phyloP scores from a whole-genome alignment of 92 coral and sea anemone genomes.

The Epizoanthus illoricatus region DNA sequence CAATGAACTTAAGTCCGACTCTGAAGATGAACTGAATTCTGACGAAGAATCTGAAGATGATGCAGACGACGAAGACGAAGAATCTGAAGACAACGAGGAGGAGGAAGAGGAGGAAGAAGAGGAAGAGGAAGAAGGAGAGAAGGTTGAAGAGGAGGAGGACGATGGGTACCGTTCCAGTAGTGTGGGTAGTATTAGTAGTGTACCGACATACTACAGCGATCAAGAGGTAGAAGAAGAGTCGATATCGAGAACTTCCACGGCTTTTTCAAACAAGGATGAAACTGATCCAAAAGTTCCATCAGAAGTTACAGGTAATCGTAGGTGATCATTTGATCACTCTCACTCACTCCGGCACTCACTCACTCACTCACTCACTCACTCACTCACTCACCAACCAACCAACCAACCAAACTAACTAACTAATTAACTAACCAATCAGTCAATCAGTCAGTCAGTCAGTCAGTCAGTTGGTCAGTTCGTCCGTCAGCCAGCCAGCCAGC shows the following conservation, averaged over 20 bases:
- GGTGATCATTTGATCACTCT: too few relatives aligned
- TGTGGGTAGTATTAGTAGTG: slow-evolving; percentile 68
- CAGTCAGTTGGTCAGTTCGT: too few relatives aligned
- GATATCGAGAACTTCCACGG: slow-evolving; percentile 31
- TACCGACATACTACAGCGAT: slow-evolving; percentile 58
- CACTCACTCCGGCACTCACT: not conserved
- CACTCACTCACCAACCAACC: too few relatives aligned
- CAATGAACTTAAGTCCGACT: not conserved
- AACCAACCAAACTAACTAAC: too few relatives aligned
- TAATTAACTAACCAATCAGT: too few relatives aligned
- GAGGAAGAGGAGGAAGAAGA: slow-evolving; percentile 48
- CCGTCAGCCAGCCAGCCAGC: too few relatives aligned
- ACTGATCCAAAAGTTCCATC: not conserved
- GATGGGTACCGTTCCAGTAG: slow-evolving; percentile 63
- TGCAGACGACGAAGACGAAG: slow-evolving; percentile 66
- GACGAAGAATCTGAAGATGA: slow-evolving; percentile 58
- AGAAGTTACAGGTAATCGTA: not conserved
- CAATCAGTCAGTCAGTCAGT: too few relatives aligned
- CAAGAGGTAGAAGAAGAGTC: slow-evolving; percentile 44
- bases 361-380: not conserved
- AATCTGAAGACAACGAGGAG: slow-evolving; percentile 33
- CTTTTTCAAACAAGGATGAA: not conserved
- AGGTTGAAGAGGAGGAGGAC: slow-evolving; percentile 39
- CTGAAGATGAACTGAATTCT: slow-evolving; percentile 39
- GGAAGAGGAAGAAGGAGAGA: slow-evolving; percentile 53